A percentile compares a stretch with the other conserved stretches of the same genome.
phyloP scores from a whole-genome alignment of 2,113 vertebrate genomes.

The Glaucomys volans region DNA sequence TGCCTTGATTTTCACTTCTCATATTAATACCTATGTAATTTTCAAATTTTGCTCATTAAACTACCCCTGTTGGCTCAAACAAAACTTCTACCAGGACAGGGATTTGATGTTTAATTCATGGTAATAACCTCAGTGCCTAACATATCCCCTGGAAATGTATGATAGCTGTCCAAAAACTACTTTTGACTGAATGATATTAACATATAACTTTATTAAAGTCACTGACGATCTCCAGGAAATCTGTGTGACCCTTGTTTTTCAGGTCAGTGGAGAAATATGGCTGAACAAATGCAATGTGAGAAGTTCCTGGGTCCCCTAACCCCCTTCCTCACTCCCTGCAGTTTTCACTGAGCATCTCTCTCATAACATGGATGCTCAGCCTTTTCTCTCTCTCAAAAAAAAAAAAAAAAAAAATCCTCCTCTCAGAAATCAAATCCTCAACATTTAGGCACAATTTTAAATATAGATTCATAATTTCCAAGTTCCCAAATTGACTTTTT shows the following conservation, averaged over 20 bases:
- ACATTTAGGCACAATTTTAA: neutral
- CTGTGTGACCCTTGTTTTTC: neutral
- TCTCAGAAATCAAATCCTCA: neutral
- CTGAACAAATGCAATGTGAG: no score
- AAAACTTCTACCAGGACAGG: neutral
- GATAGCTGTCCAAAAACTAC: neutral
- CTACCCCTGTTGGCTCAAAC: neutral
- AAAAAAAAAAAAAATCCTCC: neutral
- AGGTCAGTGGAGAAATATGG: neutral
- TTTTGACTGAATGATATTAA: neutral
- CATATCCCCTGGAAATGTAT: neutral
- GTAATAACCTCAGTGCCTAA: neutral
- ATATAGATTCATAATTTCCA: neutral
- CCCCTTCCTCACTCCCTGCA: neutral
- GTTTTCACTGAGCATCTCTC: neutral
- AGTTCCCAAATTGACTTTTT: neutral
- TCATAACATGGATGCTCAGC: neutral
- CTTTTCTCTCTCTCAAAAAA: neutral
- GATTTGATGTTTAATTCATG: neutral
- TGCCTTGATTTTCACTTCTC: neutral
- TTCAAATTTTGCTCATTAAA: neutral
- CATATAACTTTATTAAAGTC: neutral
- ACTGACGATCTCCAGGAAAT: neutral
- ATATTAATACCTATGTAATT: neutral
- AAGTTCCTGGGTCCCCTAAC: neutral